Evolutionary conservation across 2,888 invertebrate genomes (phyloP), one percentile per base, ranked within the genome.

Genomic region (Lissonota sp.): DNA sequence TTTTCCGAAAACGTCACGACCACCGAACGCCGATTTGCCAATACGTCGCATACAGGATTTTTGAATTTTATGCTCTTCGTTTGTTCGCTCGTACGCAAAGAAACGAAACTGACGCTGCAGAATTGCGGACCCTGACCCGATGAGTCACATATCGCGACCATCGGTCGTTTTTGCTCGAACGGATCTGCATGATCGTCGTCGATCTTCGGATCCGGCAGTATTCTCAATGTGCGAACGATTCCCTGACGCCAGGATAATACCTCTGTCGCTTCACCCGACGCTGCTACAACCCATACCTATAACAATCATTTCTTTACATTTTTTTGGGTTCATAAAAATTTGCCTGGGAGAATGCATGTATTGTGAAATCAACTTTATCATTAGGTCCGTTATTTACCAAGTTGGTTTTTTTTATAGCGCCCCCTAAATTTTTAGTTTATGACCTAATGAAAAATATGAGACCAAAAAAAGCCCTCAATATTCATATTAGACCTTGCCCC

Each of bases 211-310:
- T 96, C 96, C 6, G 98, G 98, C 90, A 99, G 94, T 87, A 99
- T 94, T 92, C 97, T 95, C 84, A 99, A 94, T 73, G 96, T 94
- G 79, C 96, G 95, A 64, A 99, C 97, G 83, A 96, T 95, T 70
- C 98, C 98, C 93, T 99, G 98, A 69, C 98, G 95, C 96, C 98
- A 98, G 3, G 99, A 98, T 79, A 99, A 93, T 39, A 99, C 97
- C 93, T 99, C 99, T 80, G 97, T 96, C 1, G 99, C 99, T 91
- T 99, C 99, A 26, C 99, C 99, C 87, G 96, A 97, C 6, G 97
- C 96, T 12, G 96, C 96, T 82, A 98, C 95, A 71, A 96, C 94
- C 98, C 98, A 98, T 58, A 97, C 96, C 95, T 97, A 93, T 37
- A 93, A 93, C 42, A 39, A 14, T n/a, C 5, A n/a, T 10, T 39